These are phyloP conservation scores for Apis florea DNA, from an alignment of 1,140 invertebrate species.

Conservation along the genomic window DNA sequence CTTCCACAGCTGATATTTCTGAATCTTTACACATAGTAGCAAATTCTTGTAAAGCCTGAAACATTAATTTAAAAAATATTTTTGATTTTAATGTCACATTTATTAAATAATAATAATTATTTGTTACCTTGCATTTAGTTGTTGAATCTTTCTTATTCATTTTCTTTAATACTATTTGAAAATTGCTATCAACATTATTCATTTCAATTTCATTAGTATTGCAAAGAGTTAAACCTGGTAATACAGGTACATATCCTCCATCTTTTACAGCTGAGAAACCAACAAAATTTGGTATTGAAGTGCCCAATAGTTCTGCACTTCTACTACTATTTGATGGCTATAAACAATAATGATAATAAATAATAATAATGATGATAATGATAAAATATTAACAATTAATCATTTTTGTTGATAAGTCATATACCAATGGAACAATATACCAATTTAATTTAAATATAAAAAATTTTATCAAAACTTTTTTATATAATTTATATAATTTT, in stretches of 20 bases:
- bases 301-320: slow-evolving; percentile 87
- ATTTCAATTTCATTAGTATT: slow-evolving; percentile 81
- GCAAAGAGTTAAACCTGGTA: slow-evolving; percentile 80
- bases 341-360: slow-evolving; percentile 69
- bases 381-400: neutral
- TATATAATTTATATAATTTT: no score
- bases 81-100: neutral
- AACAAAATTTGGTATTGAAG: slow-evolving; percentile 83
- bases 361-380: slow-evolving; percentile 40
- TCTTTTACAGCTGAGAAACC: slow-evolving; percentile 85
- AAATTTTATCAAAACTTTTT: neutral
- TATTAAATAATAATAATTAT: neutral
- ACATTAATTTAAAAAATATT: slow-evolving; percentile 9
- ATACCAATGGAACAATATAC: neutral
- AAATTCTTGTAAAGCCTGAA: slow-evolving; percentile 90
- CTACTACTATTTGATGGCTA: slow-evolving; percentile 91
- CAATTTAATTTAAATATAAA: neutral
- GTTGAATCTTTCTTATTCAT: slow-evolving; percentile 92
- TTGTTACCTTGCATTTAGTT: slow-evolving; percentile 89
- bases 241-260: slow-evolving; percentile 82
- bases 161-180: slow-evolving; percentile 86
- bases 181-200: slow-evolving; percentile 82
- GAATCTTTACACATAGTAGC: slow-evolving; percentile 83
- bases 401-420: neutral
- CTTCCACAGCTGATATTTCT: slow-evolving; percentile 83